A percentile compares a stretch with the other conserved stretches of the same genome.
These are phyloP conservation scores for Atta cephalotes DNA, from an alignment of 1,140 invertebrate genomes.

Conservation along the genomic window DNA sequence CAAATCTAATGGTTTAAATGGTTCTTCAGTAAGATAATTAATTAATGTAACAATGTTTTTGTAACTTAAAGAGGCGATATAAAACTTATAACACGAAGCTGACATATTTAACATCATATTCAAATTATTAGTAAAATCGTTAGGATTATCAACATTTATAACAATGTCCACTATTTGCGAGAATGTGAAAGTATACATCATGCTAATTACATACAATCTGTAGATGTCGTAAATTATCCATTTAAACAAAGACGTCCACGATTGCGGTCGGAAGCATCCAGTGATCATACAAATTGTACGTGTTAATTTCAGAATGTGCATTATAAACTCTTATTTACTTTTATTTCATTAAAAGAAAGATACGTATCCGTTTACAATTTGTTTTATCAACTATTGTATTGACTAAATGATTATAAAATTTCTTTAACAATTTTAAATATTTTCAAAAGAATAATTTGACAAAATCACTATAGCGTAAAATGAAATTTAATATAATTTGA, in stretches of 20 bases:
- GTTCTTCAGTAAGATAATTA: constrained; percentile 12
- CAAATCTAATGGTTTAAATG: constrained; percentile 41
- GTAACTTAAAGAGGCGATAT: constrained; percentile 33
- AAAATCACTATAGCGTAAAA: too few species aligned
- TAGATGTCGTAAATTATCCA: constrained; percentile 29
- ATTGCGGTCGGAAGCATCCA: constrained; percentile 39
- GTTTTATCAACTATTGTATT: too few species aligned
- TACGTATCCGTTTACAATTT: too few species aligned
- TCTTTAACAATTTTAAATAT: too few species aligned
- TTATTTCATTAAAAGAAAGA: not conserved
- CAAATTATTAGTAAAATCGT: constrained; percentile 68
- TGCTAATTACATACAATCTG: not conserved
- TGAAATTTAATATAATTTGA: too few species aligned
- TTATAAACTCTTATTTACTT: not conserved
- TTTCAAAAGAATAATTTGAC: too few species aligned
- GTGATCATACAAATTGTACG: constrained; percentile 10
- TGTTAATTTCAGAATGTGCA: constrained; percentile 25
- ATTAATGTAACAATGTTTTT: constrained; percentile 49
- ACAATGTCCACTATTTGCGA: constrained; percentile 35
- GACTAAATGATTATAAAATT: too few species aligned
- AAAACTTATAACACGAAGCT: constrained; percentile 54
- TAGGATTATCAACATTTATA: constrained; percentile 36
- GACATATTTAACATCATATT: constrained; percentile 64
- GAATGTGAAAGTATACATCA: not conserved
- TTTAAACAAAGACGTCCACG: constrained; percentile 38